Conservation (phyloP, 2,888 invertebrate genomes). For the Drosophila quinaria region DNA sequence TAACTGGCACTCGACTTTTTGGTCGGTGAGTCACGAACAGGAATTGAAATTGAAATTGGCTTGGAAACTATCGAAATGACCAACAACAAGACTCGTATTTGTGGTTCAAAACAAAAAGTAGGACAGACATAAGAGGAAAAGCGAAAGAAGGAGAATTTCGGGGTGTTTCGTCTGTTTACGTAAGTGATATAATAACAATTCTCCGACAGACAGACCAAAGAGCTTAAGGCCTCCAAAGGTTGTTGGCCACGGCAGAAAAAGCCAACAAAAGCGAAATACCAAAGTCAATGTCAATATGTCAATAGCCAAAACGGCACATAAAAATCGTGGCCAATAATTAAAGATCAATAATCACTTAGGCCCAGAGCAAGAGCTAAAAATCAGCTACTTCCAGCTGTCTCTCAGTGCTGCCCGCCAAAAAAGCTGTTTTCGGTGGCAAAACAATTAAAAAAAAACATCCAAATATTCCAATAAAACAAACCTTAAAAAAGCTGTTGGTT, state of each 20-base stretch:
- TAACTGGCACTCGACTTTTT: constrained; percentile 26
- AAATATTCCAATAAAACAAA: too few species aligned
- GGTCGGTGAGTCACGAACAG: constrained; percentile 72
- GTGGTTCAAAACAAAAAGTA: constrained; percentile 14
- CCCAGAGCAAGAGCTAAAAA: background rate
- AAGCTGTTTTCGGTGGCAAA: too few species aligned
- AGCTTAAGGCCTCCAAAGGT: constrained; percentile 33
- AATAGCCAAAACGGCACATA: constrained; percentile 42
- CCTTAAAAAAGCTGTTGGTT: too few species aligned
- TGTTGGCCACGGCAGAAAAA: constrained; percentile 51
- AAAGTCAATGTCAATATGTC: constrained; percentile 65
- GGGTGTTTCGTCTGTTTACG: constrained; percentile 35
- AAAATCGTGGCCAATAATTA: constrained; percentile 42
- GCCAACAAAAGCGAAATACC: background rate
- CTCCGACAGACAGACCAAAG: background rate
- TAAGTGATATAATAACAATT: constrained; percentile 37
- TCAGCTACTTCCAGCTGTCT: background rate
- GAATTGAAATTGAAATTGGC: constrained; percentile 62
- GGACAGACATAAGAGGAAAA: constrained; percentile 17
- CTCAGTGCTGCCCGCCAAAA: background rate
- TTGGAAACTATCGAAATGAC: constrained; percentile 39
- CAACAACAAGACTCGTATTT: constrained; percentile 14
- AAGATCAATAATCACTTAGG: constrained; percentile 61
- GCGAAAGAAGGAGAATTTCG: constrained; percentile 1
- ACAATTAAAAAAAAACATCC: too few species aligned